Evolutionary conservation across 2,888 invertebrate genomes (phyloP), one percentile per base, ranked within the genome.

Genomic region (Agrochola litura): DNA sequence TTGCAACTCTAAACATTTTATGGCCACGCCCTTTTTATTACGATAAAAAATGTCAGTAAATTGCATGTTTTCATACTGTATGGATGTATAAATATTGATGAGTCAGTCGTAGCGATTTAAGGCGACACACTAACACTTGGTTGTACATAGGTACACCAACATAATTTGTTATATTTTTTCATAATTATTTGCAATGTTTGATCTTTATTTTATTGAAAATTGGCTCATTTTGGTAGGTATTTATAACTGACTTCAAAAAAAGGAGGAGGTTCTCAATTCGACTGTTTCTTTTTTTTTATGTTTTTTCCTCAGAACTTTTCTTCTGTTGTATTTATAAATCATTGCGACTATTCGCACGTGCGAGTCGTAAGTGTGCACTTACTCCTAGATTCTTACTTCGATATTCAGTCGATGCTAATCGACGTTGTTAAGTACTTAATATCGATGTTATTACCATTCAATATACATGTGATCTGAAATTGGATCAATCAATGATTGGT

Each of bases 11-110:
- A 82, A 85, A 73, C 82, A 82, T 73, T 89, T 82, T 66, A 70
- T 86, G 75, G 81, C 85, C 91, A 89, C 92, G 90, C 92, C 92
- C 89, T 84, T 86, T 83, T 79, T 52, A 77, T 79, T 52, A 77
- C 79, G 81, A 83, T 87, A 88, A 89, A 89, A 87, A 87, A 86
- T 87, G 83, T 76, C 75, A 43, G 79, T 81, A 85, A 86, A 88
- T 81, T 85, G 85, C 85, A 81, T 80, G 69, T 79, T 86, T 82
- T 86, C 83, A 79, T 81, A 64, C 68, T 69, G 68, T 76, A 76
- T 77, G 64, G 70, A 43, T 74, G 76, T 67, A 86, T 82, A 77
- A 82, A 89, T 89, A 89, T 82, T 81, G 64, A 88, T 86, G 64
- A 76, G 67, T 52, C 9, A 37, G 58, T n/a, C 4, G n/a, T 43